Evolutionary conservation across 1,140 invertebrate species (phyloP).

Genomic region (Drosophila pseudoananassae): DNA sequence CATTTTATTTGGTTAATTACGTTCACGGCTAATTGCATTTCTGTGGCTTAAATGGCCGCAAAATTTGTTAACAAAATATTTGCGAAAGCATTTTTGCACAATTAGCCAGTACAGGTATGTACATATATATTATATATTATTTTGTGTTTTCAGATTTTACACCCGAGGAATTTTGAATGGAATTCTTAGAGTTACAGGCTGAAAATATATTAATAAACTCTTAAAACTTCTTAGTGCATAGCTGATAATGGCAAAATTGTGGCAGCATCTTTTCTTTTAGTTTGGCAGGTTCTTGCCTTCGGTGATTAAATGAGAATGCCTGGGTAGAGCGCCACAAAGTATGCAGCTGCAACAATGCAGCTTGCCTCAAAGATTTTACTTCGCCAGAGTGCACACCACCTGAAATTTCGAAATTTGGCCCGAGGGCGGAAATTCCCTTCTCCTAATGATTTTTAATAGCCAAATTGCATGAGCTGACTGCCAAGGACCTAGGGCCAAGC

Average conservation of each 20-base stretch:
- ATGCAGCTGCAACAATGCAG: slow-evolving; percentile 46
- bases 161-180: no score
- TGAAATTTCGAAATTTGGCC: slow-evolving; percentile 21
- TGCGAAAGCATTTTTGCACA: slow-evolving; percentile 54
- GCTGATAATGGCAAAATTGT: neutral
- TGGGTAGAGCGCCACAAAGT: slow-evolving; percentile 56
- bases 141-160: slow-evolving; percentile 1
- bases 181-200: neutral
- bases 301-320: slow-evolving; percentile 67
- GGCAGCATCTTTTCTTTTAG: slow-evolving; percentile 13
- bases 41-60: slow-evolving; percentile 56
- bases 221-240: neutral
- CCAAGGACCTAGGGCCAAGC: slow-evolving; percentile 18
- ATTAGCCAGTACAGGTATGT: slow-evolving; percentile 49
- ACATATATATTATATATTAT: no score
- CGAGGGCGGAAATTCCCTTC: slow-evolving; percentile 48
- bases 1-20: slow-evolving; percentile 53
- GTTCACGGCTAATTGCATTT: slow-evolving; percentile 63
- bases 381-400: slow-evolving; percentile 31
- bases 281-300: slow-evolving; percentile 2
- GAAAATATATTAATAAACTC: no score
- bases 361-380: slow-evolving; percentile 33
- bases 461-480: slow-evolving; percentile 67
- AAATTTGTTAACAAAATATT: slow-evolving; percentile 63
- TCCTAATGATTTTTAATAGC: slow-evolving; percentile 81